Percentiles rank a stretch among this genome's conserved stretches.
Evolutionary conservation across 2,113 vertebrate species (phyloP).

Genomic region (Nannospalax galili): DNA sequence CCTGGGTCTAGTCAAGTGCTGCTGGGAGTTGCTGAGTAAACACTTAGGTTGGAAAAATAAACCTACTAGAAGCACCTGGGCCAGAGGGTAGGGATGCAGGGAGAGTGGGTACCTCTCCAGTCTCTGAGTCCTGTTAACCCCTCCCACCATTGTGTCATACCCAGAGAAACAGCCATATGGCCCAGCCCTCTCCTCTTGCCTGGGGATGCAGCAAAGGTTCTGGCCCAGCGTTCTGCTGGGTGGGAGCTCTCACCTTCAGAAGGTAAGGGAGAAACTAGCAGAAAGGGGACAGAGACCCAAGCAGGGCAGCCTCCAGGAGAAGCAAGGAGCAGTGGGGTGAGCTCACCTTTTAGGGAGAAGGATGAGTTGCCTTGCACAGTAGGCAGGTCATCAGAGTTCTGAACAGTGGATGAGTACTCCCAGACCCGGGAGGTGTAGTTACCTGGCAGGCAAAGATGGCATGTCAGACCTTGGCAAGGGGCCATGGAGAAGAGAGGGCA

Average conservation of each 20-base stretch:
- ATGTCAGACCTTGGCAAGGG: rapidly evolving
- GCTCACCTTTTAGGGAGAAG: constrained; percentile 87
- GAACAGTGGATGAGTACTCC: constrained; percentile 87
- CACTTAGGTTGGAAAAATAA: background rate
- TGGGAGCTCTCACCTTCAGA: background rate
- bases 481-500: rapidly evolving
- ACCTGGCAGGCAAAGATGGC: constrained; percentile 81
- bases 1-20: background rate
- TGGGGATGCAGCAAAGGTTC: background rate
- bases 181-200: background rate
- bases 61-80: background rate
- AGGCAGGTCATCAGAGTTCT: constrained; percentile 85
- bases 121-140: background rate
- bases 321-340: background rate
- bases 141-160: background rate
- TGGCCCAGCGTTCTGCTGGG: rapidly evolving
- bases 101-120: rapidly evolving
- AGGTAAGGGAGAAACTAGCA: background rate
- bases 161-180: background rate
- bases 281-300: background rate
- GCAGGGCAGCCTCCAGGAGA: too few species aligned
- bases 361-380: constrained; percentile 82
- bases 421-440: constrained; percentile 88
- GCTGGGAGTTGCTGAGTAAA: rapidly evolving
- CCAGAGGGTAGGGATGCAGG: rapidly evolving